Percentiles rank a stretch among this genome's conserved stretches.
These are phyloP conservation scores for Holothuria glaberrima DNA, from an alignment of 35 echinoderm and acorn worm species.

Conservation along the genomic window DNA sequence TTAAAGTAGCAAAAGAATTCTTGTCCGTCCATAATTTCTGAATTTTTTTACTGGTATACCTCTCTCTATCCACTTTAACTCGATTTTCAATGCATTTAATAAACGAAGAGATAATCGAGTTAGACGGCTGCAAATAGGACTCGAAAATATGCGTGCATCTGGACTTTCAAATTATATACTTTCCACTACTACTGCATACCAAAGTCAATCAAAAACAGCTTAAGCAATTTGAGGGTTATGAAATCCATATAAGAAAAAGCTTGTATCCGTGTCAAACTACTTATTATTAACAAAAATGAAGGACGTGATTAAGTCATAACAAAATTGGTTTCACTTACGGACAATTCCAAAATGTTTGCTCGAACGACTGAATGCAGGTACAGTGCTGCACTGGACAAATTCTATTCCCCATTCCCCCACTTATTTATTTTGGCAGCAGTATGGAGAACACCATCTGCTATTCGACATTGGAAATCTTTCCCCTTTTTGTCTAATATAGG, in stretches of 20 bases:
- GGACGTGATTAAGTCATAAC: neutral
- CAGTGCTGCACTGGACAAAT: constrained; percentile 1
- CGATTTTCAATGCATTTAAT: constrained; percentile 22
- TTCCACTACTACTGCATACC: neutral
- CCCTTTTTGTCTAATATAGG: neutral
- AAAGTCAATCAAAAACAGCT: neutral
- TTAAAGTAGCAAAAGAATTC: neutral
- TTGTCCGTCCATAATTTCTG: neutral
- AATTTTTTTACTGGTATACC: neutral
- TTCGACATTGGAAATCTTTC: neutral
- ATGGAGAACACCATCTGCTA: neutral
- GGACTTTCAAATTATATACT: too few relatives aligned
- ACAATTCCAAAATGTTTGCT: neutral
- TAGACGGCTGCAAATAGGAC: neutral
- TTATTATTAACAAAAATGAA: constrained; percentile 13
- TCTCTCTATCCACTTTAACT: neutral
- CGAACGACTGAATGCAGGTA: neutral
- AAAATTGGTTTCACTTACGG: neutral
- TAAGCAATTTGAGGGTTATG: neutral
- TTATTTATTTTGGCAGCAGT: neutral
- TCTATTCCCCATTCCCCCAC: neutral
- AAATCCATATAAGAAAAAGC: neutral
- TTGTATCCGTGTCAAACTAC: neutral
- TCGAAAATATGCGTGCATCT: too few relatives aligned
- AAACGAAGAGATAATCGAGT: constrained; percentile 1